phyloP scores from a whole-genome alignment of 2,797 vertebrate genomes.

The Paguma larvata region DNA sequence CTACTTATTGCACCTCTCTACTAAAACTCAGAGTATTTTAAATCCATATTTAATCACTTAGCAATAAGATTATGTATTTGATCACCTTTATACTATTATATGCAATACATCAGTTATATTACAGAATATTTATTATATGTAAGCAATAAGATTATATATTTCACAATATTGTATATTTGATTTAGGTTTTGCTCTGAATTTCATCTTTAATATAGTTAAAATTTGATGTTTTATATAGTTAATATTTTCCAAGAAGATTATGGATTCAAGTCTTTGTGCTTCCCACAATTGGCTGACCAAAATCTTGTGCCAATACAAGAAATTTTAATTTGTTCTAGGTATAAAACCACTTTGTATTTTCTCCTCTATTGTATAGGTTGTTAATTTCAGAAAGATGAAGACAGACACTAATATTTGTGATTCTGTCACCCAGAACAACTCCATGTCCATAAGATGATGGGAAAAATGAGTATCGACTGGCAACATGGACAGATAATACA shows the following conservation, averaged over 20 bases:
- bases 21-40: neutral
- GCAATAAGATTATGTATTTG: neutral
- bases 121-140: neutral
- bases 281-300: neutral
- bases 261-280: neutral
- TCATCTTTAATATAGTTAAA: neutral
- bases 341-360: neutral
- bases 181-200: neutral
- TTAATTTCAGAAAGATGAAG: neutral
- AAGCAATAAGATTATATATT: neutral
- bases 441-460: neutral
- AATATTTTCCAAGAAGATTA: conserved; percentile 13
- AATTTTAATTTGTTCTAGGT: conserved; percentile 1
- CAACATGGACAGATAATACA: neutral
- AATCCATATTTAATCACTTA: neutral
- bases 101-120: neutral
- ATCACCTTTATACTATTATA: neutral
- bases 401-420: neutral
- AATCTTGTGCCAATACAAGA: neutral
- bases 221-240: conserved; percentile 21
- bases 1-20: neutral
- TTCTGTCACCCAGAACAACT: neutral
- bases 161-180: neutral
- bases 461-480: neutral
- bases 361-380: neutral